Conservation (phyloP, 64 coral and sea anemone species). For the Montipora sp. region DNA sequence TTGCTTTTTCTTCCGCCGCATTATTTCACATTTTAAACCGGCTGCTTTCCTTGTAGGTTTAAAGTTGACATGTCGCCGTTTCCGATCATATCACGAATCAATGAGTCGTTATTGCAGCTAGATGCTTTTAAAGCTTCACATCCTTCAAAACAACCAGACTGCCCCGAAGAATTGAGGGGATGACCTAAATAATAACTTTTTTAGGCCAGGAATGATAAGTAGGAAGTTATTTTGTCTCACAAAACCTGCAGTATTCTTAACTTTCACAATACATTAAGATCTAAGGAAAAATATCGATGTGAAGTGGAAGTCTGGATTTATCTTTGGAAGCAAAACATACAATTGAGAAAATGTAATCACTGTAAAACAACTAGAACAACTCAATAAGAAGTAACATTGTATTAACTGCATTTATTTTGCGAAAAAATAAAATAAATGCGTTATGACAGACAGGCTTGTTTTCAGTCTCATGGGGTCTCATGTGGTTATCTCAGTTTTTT, state of each 20-base stretch:
- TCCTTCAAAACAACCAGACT: conserved; percentile 93
- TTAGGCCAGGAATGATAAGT: too few species aligned
- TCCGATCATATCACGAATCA: conserved; percentile 83
- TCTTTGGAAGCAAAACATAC: too few species aligned
- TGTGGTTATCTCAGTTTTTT: neutral
- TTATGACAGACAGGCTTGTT: neutral
- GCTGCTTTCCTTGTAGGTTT: conserved; percentile 55
- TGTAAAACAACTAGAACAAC: too few species aligned
- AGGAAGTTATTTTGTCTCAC: too few species aligned
- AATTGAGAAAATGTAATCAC: too few species aligned
- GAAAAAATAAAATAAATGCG: neutral
- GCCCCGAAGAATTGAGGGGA: conserved; percentile 82
- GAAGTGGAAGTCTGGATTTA: too few species aligned
- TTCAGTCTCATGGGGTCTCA: neutral
- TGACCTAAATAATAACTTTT: neutral
- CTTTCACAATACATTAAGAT: too few species aligned
- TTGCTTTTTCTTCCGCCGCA: too few species aligned
- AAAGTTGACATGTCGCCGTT: conserved; percentile 94
- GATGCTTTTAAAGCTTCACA: conserved; percentile 90
- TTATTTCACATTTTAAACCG: too few species aligned
- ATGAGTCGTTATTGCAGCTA: conserved; percentile 67
- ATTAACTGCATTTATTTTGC: neutral
- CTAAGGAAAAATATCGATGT: too few species aligned
- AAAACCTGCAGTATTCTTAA: too few species aligned
- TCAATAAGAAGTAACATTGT: neutral